Percentiles rank a stretch among this genome's conserved stretches.
phyloP scores from a whole-genome alignment of 1,140 invertebrate species.

The Holcopasites calliopsidis region DNA sequence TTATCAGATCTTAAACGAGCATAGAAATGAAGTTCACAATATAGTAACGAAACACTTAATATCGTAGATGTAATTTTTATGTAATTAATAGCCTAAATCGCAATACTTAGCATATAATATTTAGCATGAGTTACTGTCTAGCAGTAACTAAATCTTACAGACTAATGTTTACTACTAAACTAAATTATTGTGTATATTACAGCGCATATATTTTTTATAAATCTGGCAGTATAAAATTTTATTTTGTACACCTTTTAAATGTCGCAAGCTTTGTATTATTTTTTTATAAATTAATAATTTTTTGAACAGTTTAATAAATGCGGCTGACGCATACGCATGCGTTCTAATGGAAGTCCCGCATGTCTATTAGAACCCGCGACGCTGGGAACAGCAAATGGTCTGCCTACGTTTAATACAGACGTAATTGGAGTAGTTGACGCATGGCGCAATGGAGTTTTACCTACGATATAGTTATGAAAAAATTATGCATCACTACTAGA shows the following conservation, averaged over 20 bases:
- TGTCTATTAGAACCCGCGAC: slow-evolving; percentile 39
- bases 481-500: background rate
- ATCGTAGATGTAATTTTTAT: background rate
- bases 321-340: too few species aligned
- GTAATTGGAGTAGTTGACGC: slow-evolving; percentile 50
- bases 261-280: too few species aligned
- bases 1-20: slow-evolving; percentile 55
- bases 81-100: background rate
- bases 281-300: background rate
- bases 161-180: background rate
- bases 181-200: background rate
- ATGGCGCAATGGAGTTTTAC: slow-evolving; percentile 46
- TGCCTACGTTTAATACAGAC: slow-evolving; percentile 16
- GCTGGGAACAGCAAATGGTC: slow-evolving; percentile 10
- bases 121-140: too few species aligned
- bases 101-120: background rate
- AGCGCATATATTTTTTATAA: background rate
- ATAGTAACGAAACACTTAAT: slow-evolving; percentile 17
- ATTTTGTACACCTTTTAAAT: background rate
- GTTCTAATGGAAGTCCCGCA: slow-evolving; percentile 11
- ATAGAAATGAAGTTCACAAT: slow-evolving; percentile 42
- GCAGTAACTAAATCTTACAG: background rate
- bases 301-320: too few species aligned
- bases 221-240: background rate
- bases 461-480: slow-evolving; percentile 27